These are phyloP conservation scores for Tineola bisselliella DNA, from an alignment of 2,888 invertebrate species.

Conservation along the genomic window DNA sequence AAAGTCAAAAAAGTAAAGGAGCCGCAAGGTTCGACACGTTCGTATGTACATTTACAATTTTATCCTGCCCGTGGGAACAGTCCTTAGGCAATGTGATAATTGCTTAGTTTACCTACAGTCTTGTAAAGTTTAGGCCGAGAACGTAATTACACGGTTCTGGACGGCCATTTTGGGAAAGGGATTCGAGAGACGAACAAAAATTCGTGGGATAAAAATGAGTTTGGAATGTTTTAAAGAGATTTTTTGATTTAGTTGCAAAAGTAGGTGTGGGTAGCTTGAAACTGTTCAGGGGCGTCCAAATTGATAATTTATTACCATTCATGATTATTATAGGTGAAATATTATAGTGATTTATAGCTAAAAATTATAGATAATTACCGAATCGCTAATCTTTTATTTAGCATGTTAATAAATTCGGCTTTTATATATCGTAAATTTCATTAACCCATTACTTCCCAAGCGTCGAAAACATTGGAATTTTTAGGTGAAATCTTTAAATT, in stretches of 20 bases:
- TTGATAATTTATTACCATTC: background rate
- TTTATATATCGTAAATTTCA: no score
- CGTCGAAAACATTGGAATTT: no score
- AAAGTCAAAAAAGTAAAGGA: conserved; percentile 36
- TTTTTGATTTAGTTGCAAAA: background rate
- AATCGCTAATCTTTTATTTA: background rate
- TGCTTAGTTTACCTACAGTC: conserved; percentile 55
- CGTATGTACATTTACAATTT: conserved; percentile 52
- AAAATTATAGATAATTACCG: background rate
- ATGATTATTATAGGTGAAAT: background rate
- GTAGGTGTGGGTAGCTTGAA: background rate
- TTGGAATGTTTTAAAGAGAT: background rate
- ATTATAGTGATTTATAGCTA: background rate
- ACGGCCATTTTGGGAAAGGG: conserved; percentile 29
- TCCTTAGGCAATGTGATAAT: conserved; percentile 56
- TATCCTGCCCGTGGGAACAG: conserved; percentile 55
- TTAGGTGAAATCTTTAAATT: no score
- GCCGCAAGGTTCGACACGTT: conserved; percentile 50
- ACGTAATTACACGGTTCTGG: conserved; percentile 42
- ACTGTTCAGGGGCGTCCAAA: background rate
- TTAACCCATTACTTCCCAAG: no score
- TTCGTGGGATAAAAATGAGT: conserved; percentile 18
- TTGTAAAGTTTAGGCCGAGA: conserved; percentile 36
- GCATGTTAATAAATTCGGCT: no score
- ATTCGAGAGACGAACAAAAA: conserved; percentile 16